Conservation (phyloP, 2,797 vertebrate genomes). For the Lagocephalus sceleratus region DNA sequence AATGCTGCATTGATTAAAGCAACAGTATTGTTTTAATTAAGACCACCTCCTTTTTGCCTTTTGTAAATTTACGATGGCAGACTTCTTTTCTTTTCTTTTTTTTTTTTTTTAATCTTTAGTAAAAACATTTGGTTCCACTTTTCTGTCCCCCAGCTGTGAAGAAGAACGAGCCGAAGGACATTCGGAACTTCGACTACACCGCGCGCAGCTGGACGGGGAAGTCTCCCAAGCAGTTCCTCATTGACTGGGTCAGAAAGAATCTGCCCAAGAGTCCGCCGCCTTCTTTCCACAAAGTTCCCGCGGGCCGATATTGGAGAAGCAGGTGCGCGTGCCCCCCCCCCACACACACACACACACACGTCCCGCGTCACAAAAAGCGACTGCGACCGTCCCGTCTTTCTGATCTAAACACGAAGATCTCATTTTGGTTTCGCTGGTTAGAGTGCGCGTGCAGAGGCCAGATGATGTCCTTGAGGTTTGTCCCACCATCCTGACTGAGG, state of each 20-base stretch:
- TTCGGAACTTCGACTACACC: constrained; percentile 96
- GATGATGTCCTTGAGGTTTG: constrained; percentile 87
- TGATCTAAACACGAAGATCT: background rate
- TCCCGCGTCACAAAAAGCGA: background rate
- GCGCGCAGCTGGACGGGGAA: constrained; percentile 98
- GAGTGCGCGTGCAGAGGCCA: constrained; percentile 83
- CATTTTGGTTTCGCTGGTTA: constrained; percentile 42
- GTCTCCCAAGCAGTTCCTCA: constrained; percentile 98
- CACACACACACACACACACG: background rate
- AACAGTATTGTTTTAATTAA: background rate
- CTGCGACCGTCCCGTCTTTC: background rate
- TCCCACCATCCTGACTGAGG: constrained; percentile 92
- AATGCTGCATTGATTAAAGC: background rate
- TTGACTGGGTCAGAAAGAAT: constrained; percentile 97
- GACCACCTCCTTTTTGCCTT: background rate
- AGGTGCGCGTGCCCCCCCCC: constrained; percentile 76
- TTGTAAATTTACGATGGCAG: background rate
- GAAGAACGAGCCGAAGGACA: constrained; percentile 86
- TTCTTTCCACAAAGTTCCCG: constrained; percentile 88
- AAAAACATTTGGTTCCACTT: background rate
- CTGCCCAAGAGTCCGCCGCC: constrained; percentile 91
- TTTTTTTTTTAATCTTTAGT: too few relatives aligned
- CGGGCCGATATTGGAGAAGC: constrained; percentile 92
- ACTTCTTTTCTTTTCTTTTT: background rate
- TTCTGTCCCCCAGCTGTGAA: constrained; percentile 65